Conservation (phyloP, 2,113 vertebrate genomes). For the Cynopterus brachyotis region DNA sequence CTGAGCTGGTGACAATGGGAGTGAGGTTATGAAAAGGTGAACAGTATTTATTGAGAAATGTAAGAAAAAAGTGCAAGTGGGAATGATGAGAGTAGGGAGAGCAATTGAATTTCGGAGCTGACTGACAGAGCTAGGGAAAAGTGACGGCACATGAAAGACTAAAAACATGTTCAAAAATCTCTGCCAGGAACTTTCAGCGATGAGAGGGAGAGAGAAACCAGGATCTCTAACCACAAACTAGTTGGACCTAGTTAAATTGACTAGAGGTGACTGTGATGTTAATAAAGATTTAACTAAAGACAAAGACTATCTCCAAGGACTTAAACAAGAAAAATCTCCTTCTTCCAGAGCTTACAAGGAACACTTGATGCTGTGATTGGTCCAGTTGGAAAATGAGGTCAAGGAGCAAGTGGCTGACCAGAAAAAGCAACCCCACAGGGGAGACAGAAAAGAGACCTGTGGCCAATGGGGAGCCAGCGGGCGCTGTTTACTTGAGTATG, state of each 20-base stretch:
- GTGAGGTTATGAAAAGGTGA: neutral
- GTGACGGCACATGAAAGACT: rapidly evolving
- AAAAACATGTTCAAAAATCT: rapidly evolving
- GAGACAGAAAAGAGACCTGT: neutral
- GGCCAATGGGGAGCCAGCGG: rapidly evolving
- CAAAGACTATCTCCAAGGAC: neutral
- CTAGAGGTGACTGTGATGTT: neutral
- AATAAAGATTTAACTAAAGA: neutral
- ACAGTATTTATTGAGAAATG: neutral
- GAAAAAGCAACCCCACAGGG: neutral
- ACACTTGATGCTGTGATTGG: neutral
- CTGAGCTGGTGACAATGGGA: neutral
- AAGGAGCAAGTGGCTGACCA: too few relatives aligned
- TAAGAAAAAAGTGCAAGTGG: neutral
- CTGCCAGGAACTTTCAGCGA: neutral
- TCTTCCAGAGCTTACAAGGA: neutral
- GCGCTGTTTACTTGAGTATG: neutral
- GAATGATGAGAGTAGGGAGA: neutral
- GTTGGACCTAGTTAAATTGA: neutral
- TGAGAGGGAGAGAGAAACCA: neutral
- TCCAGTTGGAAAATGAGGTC: neutral
- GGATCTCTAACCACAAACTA: neutral
- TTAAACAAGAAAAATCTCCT: neutral
- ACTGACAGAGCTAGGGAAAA: neutral
- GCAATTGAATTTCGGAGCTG: neutral